These are phyloP conservation scores for Melinaea menophilus DNA, from an alignment of 2,888 invertebrate species.

Conservation along the genomic window DNA sequence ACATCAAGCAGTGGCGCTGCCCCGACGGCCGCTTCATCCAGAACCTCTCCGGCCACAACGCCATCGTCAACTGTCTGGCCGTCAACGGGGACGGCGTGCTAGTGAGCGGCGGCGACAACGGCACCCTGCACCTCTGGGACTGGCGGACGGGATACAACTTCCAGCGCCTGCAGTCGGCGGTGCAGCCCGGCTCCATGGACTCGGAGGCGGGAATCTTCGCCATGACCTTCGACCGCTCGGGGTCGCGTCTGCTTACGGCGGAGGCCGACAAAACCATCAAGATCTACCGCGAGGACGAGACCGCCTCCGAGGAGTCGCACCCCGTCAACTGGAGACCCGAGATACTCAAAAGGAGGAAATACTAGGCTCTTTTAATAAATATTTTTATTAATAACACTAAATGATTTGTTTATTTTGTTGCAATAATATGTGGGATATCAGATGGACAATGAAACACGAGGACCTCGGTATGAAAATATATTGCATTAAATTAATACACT, in stretches of 20 bases:
- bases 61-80: conserved; percentile 97
- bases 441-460: too few species aligned
- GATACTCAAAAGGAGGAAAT: conserved; percentile 93
- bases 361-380: conserved; percentile 70
- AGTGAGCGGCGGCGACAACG: conserved; percentile 99
- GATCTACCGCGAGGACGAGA: conserved; percentile 98
- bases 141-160: conserved; percentile 99
- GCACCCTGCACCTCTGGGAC: conserved; percentile 98
- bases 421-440: too few species aligned
- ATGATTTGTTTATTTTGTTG: too few species aligned
- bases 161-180: conserved; percentile 93
- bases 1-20: conserved; percentile 99
- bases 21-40: conserved; percentile 99
- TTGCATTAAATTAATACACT: too few species aligned
- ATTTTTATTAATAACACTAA: conserved; percentile 6
- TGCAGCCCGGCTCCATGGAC: conserved; percentile 99
- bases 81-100: conserved; percentile 96
- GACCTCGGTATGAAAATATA: too few species aligned
- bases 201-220: conserved; percentile 99
- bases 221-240: conserved; percentile 96
- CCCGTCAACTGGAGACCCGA: conserved; percentile 99
- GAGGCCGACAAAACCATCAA: conserved; percentile 99
- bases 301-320: conserved; percentile 96
- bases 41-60: conserved; percentile 98
- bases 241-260: conserved; percentile 94